Conservation (phyloP, 53 echinoderm and acorn worm species). For the Mesocentrotus franciscanus region DNA sequence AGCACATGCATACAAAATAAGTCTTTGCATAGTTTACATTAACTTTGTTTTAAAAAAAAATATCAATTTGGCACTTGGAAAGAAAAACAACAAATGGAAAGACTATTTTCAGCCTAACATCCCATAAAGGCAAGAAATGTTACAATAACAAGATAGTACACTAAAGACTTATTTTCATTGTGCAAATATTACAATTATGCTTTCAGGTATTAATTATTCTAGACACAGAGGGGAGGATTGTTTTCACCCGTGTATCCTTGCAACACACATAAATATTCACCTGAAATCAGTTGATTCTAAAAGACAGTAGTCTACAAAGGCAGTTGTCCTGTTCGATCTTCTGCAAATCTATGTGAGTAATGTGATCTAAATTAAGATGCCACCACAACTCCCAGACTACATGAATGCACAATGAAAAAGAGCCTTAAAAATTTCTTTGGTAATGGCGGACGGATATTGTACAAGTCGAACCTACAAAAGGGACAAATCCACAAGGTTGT, state of each 20-base stretch:
- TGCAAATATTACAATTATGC: too few species aligned
- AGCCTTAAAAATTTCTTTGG: neutral
- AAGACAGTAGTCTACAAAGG: too few species aligned
- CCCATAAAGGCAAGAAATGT: slow-evolving; percentile 38
- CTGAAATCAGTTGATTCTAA: too few species aligned
- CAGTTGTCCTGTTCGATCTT: neutral
- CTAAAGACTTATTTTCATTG: neutral
- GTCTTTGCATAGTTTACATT: neutral
- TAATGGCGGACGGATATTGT: neutral
- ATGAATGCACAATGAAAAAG: neutral
- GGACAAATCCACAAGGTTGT: neutral
- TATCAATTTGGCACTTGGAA: slow-evolving; percentile 36
- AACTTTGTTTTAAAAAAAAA: neutral
- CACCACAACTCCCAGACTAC: neutral
- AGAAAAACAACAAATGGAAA: neutral
- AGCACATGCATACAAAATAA: neutral
- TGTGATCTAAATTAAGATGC: neutral
- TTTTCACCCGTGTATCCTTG: too few species aligned
- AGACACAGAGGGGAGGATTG: too few species aligned
- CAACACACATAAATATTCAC: too few species aligned
- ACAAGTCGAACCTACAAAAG: neutral
- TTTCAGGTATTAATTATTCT: too few species aligned
- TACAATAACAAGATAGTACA: slow-evolving; percentile 3
- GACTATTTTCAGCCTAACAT: slow-evolving; percentile 9
- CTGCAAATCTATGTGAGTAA: neutral